phyloP scores from a whole-genome alignment of 2,113 vertebrate species.

The Fukomys damarensis region DNA sequence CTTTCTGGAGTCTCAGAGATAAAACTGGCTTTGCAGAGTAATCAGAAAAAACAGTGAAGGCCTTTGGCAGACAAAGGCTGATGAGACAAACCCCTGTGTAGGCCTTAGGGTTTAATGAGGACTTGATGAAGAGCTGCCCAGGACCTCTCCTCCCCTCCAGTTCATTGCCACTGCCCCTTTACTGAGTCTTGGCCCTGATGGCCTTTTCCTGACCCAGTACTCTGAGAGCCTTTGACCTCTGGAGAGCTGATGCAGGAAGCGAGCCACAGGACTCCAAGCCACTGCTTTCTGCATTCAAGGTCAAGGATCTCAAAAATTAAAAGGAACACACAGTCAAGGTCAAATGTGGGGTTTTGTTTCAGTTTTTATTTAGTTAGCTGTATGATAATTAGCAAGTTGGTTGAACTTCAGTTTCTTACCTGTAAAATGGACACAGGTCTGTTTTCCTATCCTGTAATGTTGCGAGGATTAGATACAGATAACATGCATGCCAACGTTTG shows the following conservation, averaged over 20 bases:
- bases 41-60: background rate
- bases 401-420: slow-evolving; percentile 8
- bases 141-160: background rate
- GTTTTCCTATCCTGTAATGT: background rate
- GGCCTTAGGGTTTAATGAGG: slow-evolving; percentile 16
- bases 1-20: background rate
- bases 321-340: background rate
- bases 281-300: background rate
- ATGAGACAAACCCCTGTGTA: slow-evolving; percentile 16
- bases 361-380: background rate
- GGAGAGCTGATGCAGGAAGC: slow-evolving; percentile 18
- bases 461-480: background rate
- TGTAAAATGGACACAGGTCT: background rate
- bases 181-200: background rate
- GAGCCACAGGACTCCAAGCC: background rate
- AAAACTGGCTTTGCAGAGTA: background rate
- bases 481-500: background rate
- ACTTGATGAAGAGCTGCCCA: background rate
- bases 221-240: background rate
- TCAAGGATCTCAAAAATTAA: slow-evolving; percentile 11
- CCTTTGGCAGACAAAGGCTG: slow-evolving; percentile 25
- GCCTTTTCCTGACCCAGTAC: background rate
- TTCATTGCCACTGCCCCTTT: background rate
- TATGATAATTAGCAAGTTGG: background rate
- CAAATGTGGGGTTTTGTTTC: slow-evolving; percentile 35